Conservation (phyloP, 2,888 invertebrate species). For the Pseudanteris insignis region DNA sequence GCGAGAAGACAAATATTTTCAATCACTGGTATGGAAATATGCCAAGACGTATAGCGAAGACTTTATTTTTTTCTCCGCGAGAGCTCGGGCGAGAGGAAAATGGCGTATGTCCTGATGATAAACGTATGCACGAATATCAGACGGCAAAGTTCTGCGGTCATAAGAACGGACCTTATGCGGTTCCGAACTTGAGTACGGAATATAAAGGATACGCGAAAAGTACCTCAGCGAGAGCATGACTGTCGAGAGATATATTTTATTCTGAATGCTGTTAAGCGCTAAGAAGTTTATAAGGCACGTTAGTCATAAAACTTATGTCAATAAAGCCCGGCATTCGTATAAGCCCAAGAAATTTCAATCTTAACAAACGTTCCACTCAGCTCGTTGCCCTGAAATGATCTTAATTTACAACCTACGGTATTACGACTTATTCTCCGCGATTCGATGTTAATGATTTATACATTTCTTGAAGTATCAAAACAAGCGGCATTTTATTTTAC, state of each 20-base stretch:
- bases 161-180: conserved; percentile 44
- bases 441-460: too few species aligned
- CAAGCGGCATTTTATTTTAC: too few species aligned
- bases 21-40: conserved; percentile 48
- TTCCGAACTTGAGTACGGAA: conserved; percentile 32
- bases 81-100: conserved; percentile 8
- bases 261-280: conserved; percentile 24
- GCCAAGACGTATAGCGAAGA: conserved; percentile 44
- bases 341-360: conserved; percentile 20
- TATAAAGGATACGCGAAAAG: conserved; percentile 37
- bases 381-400: neutral
- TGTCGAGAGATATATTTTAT: conserved; percentile 36
- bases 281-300: conserved; percentile 40
- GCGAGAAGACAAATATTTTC: conserved; percentile 47
- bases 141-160: conserved; percentile 41
- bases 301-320: conserved; percentile 44
- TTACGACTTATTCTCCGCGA: too few species aligned
- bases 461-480: too few species aligned
- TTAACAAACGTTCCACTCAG: conserved; percentile 10
- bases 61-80: conserved; percentile 8
- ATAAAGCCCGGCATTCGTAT: conserved; percentile 36
- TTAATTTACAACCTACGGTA: conserved; percentile 14
- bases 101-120: conserved; percentile 36
- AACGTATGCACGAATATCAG: conserved; percentile 45
- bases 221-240: conserved; percentile 35